A percentile compares a stretch with the other conserved stretches of the same genome.
Conservation (phyloP, 2,888 invertebrate species). For the Piscicola geometra region DNA sequence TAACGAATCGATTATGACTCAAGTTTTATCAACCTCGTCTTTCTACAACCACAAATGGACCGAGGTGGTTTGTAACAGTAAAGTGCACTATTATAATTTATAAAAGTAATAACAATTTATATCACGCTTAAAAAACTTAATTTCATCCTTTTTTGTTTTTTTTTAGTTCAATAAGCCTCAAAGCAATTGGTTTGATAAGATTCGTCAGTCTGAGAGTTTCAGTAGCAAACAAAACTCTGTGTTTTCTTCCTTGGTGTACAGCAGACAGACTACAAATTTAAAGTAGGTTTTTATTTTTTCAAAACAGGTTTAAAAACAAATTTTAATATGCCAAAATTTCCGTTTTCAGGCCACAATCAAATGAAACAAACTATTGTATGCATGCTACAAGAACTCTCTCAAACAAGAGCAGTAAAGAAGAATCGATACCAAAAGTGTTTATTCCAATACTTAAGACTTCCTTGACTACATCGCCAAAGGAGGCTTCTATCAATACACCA, state of each 20-base stretch:
- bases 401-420: constrained; percentile 13
- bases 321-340: background rate
- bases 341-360: background rate
- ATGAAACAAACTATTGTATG: background rate
- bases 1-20: constrained; percentile 12
- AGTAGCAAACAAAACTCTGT: constrained; percentile 2
- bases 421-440: background rate
- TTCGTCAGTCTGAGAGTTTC: constrained; percentile 18
- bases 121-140: too few relatives aligned
- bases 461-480: background rate
- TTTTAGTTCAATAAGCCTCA: constrained; percentile 12
- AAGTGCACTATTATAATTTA: too few relatives aligned
- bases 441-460: background rate
- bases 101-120: too few relatives aligned
- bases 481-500: background rate
- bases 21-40: constrained; percentile 28
- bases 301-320: background rate
- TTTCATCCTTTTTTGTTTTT: too few relatives aligned
- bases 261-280: background rate
- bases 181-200: constrained; percentile 29
- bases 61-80: too few relatives aligned
- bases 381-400: background rate
- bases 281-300: constrained; percentile 1
- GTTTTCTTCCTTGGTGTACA: background rate
- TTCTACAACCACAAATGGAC: constrained; percentile 1